Percentiles rank a stretch among this genome's conserved stretches.
phyloP scores from a whole-genome alignment of 2,113 vertebrate genomes.

The Candoia aspera region DNA sequence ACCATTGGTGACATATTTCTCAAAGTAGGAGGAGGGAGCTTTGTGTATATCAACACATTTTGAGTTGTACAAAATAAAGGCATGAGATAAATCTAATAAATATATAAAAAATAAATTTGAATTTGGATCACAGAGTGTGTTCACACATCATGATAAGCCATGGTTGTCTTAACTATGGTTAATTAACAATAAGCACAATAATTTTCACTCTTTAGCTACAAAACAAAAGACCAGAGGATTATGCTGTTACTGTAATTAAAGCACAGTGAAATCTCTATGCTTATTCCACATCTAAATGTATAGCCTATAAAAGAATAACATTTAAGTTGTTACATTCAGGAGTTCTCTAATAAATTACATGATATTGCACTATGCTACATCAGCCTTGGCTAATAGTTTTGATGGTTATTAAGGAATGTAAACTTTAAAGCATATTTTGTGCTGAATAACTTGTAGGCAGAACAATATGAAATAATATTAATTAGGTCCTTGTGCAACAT shows the following conservation, averaged over 20 bases:
- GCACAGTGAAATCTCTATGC: neutral
- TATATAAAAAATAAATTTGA: too few relatives aligned
- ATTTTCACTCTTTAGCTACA: neutral
- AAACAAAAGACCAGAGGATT: too few relatives aligned
- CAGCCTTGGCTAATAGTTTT: neutral
- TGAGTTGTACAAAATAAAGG: too few relatives aligned
- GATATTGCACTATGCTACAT: neutral
- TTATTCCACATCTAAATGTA: neutral
- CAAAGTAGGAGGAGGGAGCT: too few relatives aligned
- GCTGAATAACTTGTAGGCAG: slow-evolving; percentile 6
- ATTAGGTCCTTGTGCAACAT: slow-evolving; percentile 11
- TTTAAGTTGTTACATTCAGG: neutral
- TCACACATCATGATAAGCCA: too few relatives aligned
- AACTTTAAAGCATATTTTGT: neutral
- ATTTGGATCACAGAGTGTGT: too few relatives aligned
- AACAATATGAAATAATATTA: slow-evolving; percentile 12
- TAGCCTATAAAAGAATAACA: neutral
- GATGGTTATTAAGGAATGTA: slow-evolving; percentile 1
- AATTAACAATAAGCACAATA: too few relatives aligned
- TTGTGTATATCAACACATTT: too few relatives aligned
- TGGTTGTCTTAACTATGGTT: too few relatives aligned
- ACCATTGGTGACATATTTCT: too few relatives aligned
- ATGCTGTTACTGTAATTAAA: neutral
- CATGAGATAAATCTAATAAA: too few relatives aligned
- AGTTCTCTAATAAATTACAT: neutral